Base-by-base conservation (phyloP, 2,113 vertebrate genomes). In the Todiramphus chloris region DNA sequence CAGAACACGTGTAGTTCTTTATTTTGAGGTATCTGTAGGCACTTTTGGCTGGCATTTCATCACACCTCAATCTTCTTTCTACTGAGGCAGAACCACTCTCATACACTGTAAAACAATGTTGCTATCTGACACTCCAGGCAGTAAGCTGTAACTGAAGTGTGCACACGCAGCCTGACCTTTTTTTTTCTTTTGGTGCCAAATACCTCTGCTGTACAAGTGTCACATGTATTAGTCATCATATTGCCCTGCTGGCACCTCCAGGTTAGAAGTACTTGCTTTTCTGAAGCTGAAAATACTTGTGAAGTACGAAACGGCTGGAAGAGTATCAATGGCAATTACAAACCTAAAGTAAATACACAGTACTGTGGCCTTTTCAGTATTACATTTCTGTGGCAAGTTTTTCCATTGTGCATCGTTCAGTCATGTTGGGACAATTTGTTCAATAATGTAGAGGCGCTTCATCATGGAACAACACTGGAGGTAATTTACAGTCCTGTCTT, bases 21-120 rank as follows among this genome's bases (percentile, higher is more conserved):
- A 91, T 93, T 95, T 81, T 60, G 46, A 92, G 68, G 46, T 86
- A 74, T 74, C 89, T 77, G 64, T 66, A 83, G 89, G 93, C 93
- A 30, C 35, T 89, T 85, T 46, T 51, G 56, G 41, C 75, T 77
- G 80, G 72, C 46, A 63, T 93, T 96, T 89, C 60, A 86, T 95
- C 80, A 79, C 31, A 80, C 72, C 35, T 94, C 70, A 81, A 66
- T 92, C 69, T 95, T 88, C 59, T 66, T 73, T 75, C 69, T 63
- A 13, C 46, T 0, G 80, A 83, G 73, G n/a, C 68, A 74, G 89
- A 95, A 90, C 77, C 80, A 77, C 76, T 86, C 33, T 56, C 87
- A 37, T 28, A 51, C 27, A 39, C 83, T 27, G 56, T 78, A 83
- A 76, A 89, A 88, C 80, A 77, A 44, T 3, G 3, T 41, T 74